Conservation (phyloP, 2,888 invertebrate genomes). For the Tridacna gigas region DNA sequence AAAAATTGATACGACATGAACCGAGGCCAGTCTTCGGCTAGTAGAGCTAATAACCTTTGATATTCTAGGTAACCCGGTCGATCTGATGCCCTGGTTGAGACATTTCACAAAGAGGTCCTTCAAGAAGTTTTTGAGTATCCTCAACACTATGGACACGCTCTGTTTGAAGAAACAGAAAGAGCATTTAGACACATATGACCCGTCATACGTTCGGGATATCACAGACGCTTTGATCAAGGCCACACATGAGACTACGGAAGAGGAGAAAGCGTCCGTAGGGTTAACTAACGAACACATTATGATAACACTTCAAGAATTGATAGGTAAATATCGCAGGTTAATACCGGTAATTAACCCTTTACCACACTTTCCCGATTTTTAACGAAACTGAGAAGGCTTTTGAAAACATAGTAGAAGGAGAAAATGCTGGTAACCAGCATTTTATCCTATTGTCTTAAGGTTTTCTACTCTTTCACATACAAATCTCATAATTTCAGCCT, state of each 20-base stretch:
- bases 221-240: slow-evolving; percentile 79
- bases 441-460: too few relatives aligned
- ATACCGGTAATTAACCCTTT: too few relatives aligned
- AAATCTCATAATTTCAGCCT: too few relatives aligned
- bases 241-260: slow-evolving; percentile 66
- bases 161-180: slow-evolving; percentile 74
- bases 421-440: too few relatives aligned
- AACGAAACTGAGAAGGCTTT: too few relatives aligned
- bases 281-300: slow-evolving; percentile 77
- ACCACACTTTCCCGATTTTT: too few relatives aligned
- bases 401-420: too few relatives aligned
- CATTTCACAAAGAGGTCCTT: slow-evolving; percentile 73
- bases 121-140: slow-evolving; percentile 69
- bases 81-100: slow-evolving; percentile 80
- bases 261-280: slow-evolving; percentile 71
- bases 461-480: too few relatives aligned
- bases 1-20: too few relatives aligned
- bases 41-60: neutral
- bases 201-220: slow-evolving; percentile 73
- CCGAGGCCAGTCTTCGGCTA: too few relatives aligned
- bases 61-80: slow-evolving; percentile 74
- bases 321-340: slow-evolving; percentile 54
- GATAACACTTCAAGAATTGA: slow-evolving; percentile 78
- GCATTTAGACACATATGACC: slow-evolving; percentile 75
- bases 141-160: slow-evolving; percentile 75